Percentiles rank a stretch among this genome's conserved stretches.
Conservation (phyloP, 2,888 invertebrate species). For the Bellardia pandia region DNA sequence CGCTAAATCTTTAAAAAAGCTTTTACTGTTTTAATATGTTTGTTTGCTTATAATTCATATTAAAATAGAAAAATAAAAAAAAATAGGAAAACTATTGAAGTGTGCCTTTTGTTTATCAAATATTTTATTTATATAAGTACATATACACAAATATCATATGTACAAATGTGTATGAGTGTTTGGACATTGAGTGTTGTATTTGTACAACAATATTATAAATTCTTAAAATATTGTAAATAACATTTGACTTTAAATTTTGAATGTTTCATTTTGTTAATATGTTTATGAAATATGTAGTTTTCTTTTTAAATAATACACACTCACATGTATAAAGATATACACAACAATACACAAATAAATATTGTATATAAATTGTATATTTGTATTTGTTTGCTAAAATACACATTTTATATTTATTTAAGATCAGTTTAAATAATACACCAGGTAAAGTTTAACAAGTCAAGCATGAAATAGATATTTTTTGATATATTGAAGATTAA, state of each 20-base stretch:
- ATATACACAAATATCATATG: not conserved
- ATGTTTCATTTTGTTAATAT: conserved; percentile 36
- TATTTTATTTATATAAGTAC: conserved; percentile 32
- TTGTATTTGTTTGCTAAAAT: conserved; percentile 16
- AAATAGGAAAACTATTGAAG: conserved; percentile 38
- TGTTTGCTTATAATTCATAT: conserved; percentile 6
- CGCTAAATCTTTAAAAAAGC: not conserved
- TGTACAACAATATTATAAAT: conserved; percentile 10
- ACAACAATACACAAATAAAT: not conserved
- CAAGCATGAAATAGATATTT: conserved; percentile 61
- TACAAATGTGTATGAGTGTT: not conserved
- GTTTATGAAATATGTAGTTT: no score
- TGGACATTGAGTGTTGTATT: not conserved
- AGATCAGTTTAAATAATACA: conserved; percentile 36
- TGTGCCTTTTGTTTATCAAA: conserved; percentile 46
- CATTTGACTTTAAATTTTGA: conserved; percentile 7
- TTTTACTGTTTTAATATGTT: conserved; percentile 24
- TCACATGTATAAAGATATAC: not conserved
- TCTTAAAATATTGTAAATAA: conserved; percentile 37
- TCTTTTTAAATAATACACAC: no score
- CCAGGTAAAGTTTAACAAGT: conserved; percentile 54
- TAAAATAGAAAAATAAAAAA: not conserved
- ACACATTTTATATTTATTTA: conserved; percentile 41
- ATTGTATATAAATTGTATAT: not conserved
- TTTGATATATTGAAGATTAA: conserved; percentile 37